Evolutionary conservation across 2,113 vertebrate species (phyloP).

Genomic region (Setophaga coronata): DNA sequence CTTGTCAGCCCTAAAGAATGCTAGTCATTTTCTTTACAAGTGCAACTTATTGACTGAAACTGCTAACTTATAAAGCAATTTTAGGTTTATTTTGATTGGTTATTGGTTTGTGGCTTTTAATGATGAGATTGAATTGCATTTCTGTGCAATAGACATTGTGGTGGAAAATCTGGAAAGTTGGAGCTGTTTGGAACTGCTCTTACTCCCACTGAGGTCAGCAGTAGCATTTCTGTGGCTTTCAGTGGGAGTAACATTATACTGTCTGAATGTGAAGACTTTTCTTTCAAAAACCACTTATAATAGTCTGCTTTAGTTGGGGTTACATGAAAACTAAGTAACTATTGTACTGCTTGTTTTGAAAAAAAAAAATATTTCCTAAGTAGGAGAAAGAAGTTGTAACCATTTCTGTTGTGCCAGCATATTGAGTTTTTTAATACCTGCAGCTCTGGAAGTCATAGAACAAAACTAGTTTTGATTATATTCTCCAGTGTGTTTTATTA

Average conservation of each 20-base stretch:
- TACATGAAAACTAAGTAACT: not conserved
- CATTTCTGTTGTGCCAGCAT: not conserved
- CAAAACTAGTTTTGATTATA: not conserved
- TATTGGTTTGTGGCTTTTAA: constrained; percentile 1
- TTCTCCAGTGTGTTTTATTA: not conserved
- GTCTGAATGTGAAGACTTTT: not conserved
- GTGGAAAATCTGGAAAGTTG: not conserved
- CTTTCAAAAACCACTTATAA: not conserved
- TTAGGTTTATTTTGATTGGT: not conserved
- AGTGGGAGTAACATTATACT: not conserved
- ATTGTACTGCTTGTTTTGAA: not conserved
- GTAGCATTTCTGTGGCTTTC: constrained; percentile 42
- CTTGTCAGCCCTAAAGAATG: not conserved
- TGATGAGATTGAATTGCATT: not conserved
- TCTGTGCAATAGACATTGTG: not conserved
- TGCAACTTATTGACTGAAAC: not conserved
- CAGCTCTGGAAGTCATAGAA: not conserved
- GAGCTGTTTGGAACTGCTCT: not conserved
- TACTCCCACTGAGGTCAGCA: constrained; percentile 21
- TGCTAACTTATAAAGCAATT: not conserved
- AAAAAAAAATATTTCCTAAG: not conserved
- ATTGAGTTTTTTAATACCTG: not conserved
- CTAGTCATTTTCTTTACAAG: not conserved
- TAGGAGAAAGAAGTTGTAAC: not conserved
- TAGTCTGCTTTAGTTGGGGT: not conserved